phyloP scores from a whole-genome alignment of 2,888 invertebrate species.

The Epistrophe grossulariae region DNA sequence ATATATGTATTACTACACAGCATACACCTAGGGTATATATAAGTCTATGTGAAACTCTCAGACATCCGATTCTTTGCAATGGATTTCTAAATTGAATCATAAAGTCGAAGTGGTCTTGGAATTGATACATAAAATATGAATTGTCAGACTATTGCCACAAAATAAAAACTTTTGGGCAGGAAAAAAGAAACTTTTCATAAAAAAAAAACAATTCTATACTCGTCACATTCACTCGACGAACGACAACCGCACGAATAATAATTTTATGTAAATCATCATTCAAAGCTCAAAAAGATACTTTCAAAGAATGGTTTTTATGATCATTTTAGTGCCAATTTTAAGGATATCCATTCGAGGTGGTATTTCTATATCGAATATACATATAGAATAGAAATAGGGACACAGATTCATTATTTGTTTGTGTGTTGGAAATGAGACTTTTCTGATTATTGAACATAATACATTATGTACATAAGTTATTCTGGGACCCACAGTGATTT shows the following conservation, averaged over 20 bases:
- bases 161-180: conserved; percentile 31
- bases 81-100: conserved; percentile 43
- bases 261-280: conserved; percentile 59
- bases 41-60: background rate
- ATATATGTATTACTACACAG: conserved; percentile 6
- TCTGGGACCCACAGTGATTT: background rate
- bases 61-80: conserved; percentile 25
- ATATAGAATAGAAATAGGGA: background rate
- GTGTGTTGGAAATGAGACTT: background rate
- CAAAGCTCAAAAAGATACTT: conserved; percentile 44
- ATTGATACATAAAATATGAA: conserved; percentile 68
- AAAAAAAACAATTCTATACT: background rate
- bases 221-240: conserved; percentile 16
- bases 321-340: conserved; percentile 63
- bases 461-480: conserved; percentile 2
- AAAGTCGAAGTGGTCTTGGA: conserved; percentile 36
- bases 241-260: conserved; percentile 34
- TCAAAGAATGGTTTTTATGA: conserved; percentile 55
- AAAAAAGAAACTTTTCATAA: background rate
- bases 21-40: background rate
- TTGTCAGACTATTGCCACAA: conserved; percentile 48
- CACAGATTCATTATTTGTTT: conserved; percentile 16
- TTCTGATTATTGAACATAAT: background rate
- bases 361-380: background rate
- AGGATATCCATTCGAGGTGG: conserved; percentile 32